phyloP scores from a whole-genome alignment of 2,797 vertebrate genomes.

The Anniella stebbinsi region DNA sequence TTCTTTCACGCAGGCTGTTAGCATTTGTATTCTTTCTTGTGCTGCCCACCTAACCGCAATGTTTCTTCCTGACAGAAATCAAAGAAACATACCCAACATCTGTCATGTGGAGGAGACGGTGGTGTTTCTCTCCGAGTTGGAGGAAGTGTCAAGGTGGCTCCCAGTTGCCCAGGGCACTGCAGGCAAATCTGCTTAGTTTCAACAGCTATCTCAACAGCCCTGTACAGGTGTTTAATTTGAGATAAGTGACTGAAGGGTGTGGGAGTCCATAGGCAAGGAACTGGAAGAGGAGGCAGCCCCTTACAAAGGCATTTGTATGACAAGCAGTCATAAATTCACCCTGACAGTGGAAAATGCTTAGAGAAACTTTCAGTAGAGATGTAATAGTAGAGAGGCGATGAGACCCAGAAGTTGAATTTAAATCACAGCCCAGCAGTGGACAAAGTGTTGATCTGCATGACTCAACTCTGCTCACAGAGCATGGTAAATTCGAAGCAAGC shows the following conservation, averaged over 20 bases:
- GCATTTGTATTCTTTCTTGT: not conserved
- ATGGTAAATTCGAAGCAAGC: not conserved
- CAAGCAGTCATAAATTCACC: not conserved
- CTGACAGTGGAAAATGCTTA: not conserved
- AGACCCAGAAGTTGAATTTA: constrained; percentile 23
- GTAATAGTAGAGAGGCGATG: not conserved
- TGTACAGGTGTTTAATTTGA: constrained; percentile 1
- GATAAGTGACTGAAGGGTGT: not conserved
- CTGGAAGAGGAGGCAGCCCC: not conserved
- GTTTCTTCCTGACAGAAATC: constrained; percentile 30
- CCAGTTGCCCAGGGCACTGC: not conserved
- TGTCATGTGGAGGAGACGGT: constrained; percentile 6
- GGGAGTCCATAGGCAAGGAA: not conserved
- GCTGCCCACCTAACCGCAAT: not conserved
- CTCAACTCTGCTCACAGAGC: not conserved
- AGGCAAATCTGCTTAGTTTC: not conserved
- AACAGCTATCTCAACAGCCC: constrained; percentile 16
- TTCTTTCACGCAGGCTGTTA: not conserved
- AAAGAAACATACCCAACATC: constrained; percentile 8
- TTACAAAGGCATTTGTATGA: not conserved
- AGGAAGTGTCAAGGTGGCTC: constrained; percentile 22
- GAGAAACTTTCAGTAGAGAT: constrained; percentile 11
- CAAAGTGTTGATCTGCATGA: constrained; percentile 11
- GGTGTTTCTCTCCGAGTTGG: constrained; percentile 19
- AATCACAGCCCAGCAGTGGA: constrained; percentile 3